A percentile compares a stretch with the other conserved stretches of the same genome.
Evolutionary conservation across 2,797 vertebrate species (phyloP).

Genomic region (Selene dorsalis): DNA sequence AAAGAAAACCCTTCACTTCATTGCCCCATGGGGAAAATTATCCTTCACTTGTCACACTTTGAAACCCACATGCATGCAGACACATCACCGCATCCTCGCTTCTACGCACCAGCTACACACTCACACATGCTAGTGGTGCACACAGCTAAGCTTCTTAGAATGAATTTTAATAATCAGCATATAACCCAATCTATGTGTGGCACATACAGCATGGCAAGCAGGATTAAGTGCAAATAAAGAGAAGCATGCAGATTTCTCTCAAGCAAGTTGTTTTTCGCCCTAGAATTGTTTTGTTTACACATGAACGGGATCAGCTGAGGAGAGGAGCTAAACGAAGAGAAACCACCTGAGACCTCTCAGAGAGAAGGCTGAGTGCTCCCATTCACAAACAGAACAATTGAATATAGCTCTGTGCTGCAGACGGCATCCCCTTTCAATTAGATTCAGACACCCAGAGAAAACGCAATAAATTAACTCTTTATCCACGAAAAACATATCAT

Average conservation of each 20-base stretch:
- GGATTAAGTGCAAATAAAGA: conserved; percentile 50
- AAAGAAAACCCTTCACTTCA: conserved; percentile 11
- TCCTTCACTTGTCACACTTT: conserved; percentile 26
- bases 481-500: conserved; percentile 51
- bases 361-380: conserved; percentile 68
- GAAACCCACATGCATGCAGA: conserved; percentile 13
- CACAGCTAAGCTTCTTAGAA: conserved; percentile 39
- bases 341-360: conserved; percentile 75
- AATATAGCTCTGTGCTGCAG: conserved; percentile 58
- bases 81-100: conserved; percentile 8
- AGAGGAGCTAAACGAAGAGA: conserved; percentile 69
- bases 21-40: conserved; percentile 7
- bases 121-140: background rate
- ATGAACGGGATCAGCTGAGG: conserved; percentile 59
- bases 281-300: conserved; percentile 71
- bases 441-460: conserved; percentile 61
- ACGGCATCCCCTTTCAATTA: conserved; percentile 74
- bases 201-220: conserved; percentile 40
- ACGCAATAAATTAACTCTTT: conserved; percentile 65
- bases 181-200: conserved; percentile 26
- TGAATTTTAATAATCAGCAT: conserved; percentile 42
- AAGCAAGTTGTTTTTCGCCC: conserved; percentile 37
- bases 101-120: conserved; percentile 11
- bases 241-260: conserved; percentile 47
- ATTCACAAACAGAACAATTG: conserved; percentile 74